A percentile compares a stretch with the other conserved stretches of the same genome.
These are phyloP conservation scores for Bimastos eiseni DNA, from an alignment of 2,888 invertebrate species.

Conservation along the genomic window DNA sequence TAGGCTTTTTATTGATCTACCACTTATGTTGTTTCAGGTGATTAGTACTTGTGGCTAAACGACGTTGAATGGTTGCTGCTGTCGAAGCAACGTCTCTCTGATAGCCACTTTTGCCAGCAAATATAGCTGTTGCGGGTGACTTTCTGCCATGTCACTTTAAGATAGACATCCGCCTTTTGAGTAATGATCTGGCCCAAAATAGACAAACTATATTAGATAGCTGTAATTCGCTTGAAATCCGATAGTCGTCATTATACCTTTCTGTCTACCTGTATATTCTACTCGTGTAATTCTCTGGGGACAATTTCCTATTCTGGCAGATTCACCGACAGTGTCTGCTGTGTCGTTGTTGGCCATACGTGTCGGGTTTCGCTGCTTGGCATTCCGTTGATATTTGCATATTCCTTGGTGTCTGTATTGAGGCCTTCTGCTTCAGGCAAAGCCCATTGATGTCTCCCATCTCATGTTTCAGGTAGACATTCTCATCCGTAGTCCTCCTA, in stretches of 20 bases:
- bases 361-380: no score
- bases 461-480: no score
- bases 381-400: no score
- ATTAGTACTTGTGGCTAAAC: background rate
- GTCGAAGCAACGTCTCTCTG: background rate
- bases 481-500: no score
- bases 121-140: background rate
- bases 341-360: background rate
- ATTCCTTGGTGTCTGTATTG: no score
- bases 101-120: no score
- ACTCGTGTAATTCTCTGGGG: background rate
- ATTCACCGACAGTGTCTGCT: background rate
- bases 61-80: background rate
- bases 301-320: background rate
- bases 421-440: no score
- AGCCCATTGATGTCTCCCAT: no score
- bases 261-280: background rate
- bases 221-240: background rate
- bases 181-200: background rate
- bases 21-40: background rate
- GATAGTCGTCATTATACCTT: background rate
- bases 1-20: no score
- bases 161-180: no score
- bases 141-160: background rate
- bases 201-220: background rate